Base-by-base conservation (phyloP, 2,797 vertebrate genomes). In the Margarornis squamiger region DNA sequence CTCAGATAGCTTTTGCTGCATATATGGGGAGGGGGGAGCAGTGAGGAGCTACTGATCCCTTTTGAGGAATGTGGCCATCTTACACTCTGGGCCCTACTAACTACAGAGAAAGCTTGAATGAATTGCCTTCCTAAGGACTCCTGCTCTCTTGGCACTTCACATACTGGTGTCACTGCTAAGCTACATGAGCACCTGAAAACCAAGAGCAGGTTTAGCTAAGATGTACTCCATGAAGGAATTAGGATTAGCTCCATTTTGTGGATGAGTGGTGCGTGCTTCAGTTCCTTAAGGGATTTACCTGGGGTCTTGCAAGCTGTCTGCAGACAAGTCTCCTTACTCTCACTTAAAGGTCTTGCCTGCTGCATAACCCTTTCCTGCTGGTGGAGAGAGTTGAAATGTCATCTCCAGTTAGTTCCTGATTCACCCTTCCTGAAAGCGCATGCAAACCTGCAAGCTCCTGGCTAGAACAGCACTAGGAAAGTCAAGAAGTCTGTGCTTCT, bases 231-330 rank as follows among this genome's bases (percentile, higher is more conserved):
- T 83, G 78, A 32, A 66, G 85, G 87, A 89, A 80, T 94, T 77
- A 68, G 61, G 79, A 91, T 91, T 93, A 81, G 46, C 72, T 87
- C 38, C 61, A 11, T 91, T 77, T 76, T 77, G 84, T 91, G 87
- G 57, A 49, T 91, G 81, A 85, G 68, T 4, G 0, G 38, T 49
- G 27, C 0, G 0, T 43, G 59, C 79, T 75, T 77, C 61, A 30
- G 72, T 89, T 94, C 73, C 66, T 83, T 21, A 5, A 41, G 81
- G 80, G 75, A 77, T 89, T 92, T 87, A 63, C 86, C 84, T 87
- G 81, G 55, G 78, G 54, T 86, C 63, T 19, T 30, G n/a, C 78
- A 61, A 54, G 79, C 95, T 78, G 78, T 75, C 46, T 90, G 65
- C 7, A 3, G n/a, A 38, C 78, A 51, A 29, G 16, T 59, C 79